Evolutionary conservation across 2,888 invertebrate genomes (phyloP).

Genomic region (Polydrusus pterygomalis): DNA sequence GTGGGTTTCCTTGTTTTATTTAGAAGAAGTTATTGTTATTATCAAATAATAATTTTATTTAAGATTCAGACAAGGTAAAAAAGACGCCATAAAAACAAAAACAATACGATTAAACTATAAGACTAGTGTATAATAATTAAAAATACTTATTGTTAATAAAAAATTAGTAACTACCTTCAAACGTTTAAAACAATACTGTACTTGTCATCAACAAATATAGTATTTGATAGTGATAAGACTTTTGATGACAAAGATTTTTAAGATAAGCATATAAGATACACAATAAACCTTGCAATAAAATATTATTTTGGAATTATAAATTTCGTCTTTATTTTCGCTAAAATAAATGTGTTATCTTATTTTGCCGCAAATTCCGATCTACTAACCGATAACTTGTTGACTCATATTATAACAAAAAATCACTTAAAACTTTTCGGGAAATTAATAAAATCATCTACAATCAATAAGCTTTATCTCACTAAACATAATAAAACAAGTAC

Average conservation of each 20-base stretch:
- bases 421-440: neutral
- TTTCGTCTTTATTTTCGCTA: neutral
- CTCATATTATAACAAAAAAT: slow-evolving; percentile 1
- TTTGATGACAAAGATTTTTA: neutral
- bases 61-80: too few relatives aligned
- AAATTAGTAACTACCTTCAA: too few relatives aligned
- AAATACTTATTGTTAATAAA: too few relatives aligned
- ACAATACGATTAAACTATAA: neutral
- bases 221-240: slow-evolving; percentile 2
- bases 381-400: slow-evolving; percentile 30
- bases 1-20: too few relatives aligned
- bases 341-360: too few relatives aligned
- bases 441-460: neutral
- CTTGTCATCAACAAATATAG: neutral
- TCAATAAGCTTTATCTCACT: neutral
- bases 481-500: slow-evolving; percentile 13
- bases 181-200: neutral
- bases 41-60: too few relatives aligned
- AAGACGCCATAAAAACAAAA: too few relatives aligned
- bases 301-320: neutral
- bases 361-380: neutral
- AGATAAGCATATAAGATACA: neutral
- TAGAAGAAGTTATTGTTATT: too few relatives aligned
- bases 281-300: neutral
- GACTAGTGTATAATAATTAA: too few relatives aligned